Base-by-base conservation (phyloP, 2,888 invertebrate genomes). In the Hydraecia micacea region DNA sequence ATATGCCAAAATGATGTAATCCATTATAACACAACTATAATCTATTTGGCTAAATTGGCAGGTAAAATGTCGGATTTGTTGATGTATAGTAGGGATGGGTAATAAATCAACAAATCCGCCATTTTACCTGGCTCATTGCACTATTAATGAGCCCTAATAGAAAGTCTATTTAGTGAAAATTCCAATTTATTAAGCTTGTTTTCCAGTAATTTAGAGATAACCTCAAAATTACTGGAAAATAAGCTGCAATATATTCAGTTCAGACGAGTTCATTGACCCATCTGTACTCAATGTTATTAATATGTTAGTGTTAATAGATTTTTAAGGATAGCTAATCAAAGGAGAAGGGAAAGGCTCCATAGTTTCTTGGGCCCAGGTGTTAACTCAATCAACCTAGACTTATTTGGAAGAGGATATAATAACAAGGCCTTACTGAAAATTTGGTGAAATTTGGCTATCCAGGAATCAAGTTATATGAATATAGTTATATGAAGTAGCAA, bases 241-340 rank as follows among this genome's bases (percentile, higher is more conserved):
- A 32, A 66, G 25, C 49, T 72, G 49, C 32, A 36, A n/a, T 25
- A 25, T 70, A 74, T 72, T 79, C 18, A 55, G 68, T 73, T 65
- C 46, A 63, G 46, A 68, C 28, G 52, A 77, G 84, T 67, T 75
- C 70, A 73, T 36, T 79, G 67, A 68, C 55, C 55, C 13, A 25
- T 66, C 42, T 36, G 42, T 52, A 36, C 13, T n/a, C 18, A n/a
- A 39, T 55, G 36, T 73, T 81, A 72, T 71, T 74, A 81, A 42
- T 79, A 75, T 55, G 42, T 69, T 65, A 15, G 15, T 52, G 15
- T 72, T 67, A 80, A 55, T 71, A n/a, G 28, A 62, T 68, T 58
- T 75, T 72, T 72, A 68, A 63, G 58, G 71, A 58, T 63, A 25
- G 39, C 9, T 39, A 63, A 68, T 52, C 42, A 58, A n/a, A n/a